Evolutionary conservation across 2,888 invertebrate genomes (phyloP).

Genomic region (Dromius quadrimaculatus): DNA sequence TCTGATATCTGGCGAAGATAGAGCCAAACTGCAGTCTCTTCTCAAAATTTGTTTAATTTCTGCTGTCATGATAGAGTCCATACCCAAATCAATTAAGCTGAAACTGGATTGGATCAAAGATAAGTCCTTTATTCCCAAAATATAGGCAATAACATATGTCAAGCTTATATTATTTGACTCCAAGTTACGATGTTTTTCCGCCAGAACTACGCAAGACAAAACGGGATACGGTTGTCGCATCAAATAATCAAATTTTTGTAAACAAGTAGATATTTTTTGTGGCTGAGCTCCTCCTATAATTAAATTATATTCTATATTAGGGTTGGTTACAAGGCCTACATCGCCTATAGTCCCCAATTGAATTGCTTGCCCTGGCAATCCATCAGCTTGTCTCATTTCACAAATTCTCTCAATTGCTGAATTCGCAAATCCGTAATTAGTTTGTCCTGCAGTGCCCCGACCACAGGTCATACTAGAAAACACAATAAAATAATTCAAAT

Average conservation of each 20-base stretch:
- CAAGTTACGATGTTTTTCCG: conserved; percentile 81
- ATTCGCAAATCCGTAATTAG: conserved; percentile 97
- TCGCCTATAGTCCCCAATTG: conserved; percentile 99
- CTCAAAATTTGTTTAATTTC: conserved; percentile 98
- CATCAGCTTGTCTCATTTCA: conserved; percentile 85
- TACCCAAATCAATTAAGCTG: conserved; percentile 92
- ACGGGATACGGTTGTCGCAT: conserved; percentile 90
- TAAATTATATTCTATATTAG: conserved; percentile 89
- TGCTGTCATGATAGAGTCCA: conserved; percentile 99
- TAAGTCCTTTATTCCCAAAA: conserved; percentile 90
- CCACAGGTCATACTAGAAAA: conserved; percentile 98
- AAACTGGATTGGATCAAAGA: conserved; percentile 81
- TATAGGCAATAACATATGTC: conserved; percentile 86
- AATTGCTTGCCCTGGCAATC: conserved; percentile 88
- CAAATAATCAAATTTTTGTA: conserved; percentile 89
- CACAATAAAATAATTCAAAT: conserved; percentile 92
- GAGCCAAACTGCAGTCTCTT: conserved; percentile 89
- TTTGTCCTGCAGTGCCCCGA: conserved; percentile 95
- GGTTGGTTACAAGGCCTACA: conserved; percentile 92
- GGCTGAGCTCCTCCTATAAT: conserved; percentile 96
- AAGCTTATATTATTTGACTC: conserved; percentile 73
- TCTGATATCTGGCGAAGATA: conserved; percentile 93
- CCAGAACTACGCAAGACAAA: conserved; percentile 85
- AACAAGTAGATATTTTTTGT: conserved; percentile 94
- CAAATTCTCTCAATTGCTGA: conserved; percentile 97